Base-by-base conservation (phyloP, 2,888 invertebrate genomes). In the Stenolophus ochropezus region DNA sequence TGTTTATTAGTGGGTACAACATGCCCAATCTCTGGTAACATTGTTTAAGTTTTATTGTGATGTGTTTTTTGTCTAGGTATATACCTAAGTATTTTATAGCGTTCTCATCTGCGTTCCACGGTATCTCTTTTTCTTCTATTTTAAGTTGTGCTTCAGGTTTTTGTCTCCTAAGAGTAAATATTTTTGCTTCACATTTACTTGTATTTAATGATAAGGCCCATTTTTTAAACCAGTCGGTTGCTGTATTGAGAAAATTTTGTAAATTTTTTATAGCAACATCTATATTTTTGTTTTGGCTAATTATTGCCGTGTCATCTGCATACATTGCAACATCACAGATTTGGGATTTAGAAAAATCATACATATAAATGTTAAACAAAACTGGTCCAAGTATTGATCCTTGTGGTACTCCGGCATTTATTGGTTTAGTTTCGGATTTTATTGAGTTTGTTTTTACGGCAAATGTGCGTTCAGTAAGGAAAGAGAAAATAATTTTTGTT, bases 371-470 rank as follows among this genome's bases (percentile, higher is more conserved):
- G 61, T 77, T 83, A 74, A 84, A 86, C 0, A 85, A 53, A 0
- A 83, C 58, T 18, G 86, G 85, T 21, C 83, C 77, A 49, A 86
- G 82, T 14, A 73, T 42, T 8, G 73, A 47, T 82, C 84, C 84
- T 83, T 86, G 84, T 0, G 86, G 86, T 0, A 86, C 86, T 69
- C 86, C 86, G 3, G 86, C 85, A 2, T 47, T 71, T 49, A 86
- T 83, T 18, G 56, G 21, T 74, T 82, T 82, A 4, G 42, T 74
- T 0, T 84, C 83, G 2, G 47, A 49, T 3, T 5, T n/a, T 5
- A 11, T 5, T 3, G 47, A 8, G 14, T 49, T 49, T 0, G 84
- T 82, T 42, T 69, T 71, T 0, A 85, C 85, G 20, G 61, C 53
- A 20, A 86, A 85, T 1, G 51, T 47, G 56, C 85, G 75, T 4